Evolutionary conservation across 2,113 vertebrate genomes (phyloP), one percentile per base, ranked within the genome.

Genomic region (Heteronetta atricapilla): DNA sequence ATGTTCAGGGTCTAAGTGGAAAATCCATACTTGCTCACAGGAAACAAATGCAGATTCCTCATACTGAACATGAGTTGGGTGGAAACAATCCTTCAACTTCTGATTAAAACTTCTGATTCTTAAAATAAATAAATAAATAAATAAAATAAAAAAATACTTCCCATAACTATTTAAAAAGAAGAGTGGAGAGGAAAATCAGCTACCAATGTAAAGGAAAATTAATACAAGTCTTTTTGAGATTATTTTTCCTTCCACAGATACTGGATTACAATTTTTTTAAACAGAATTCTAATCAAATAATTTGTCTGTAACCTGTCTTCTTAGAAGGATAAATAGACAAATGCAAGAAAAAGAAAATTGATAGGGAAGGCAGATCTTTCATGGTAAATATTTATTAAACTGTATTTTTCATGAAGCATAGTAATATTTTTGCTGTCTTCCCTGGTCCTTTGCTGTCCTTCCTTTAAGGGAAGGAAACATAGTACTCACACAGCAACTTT

Each of bases 1-100:
- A 69, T 73, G 88, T 94, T 96, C 96, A 92, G 95, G 56, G 90
- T 96, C 97, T 96, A 78, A 95, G 80, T 97, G 97, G 97, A 97
- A 98, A 98, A 96, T 92, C 92, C 85, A 86, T 95, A 83, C 78
- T 94, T 95, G 93, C 84, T 97, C 96, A 97, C 78, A 96, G 95
- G 98, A 98, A 97, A 94, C 95, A 97, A 97, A 97, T 89, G 82
- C 74, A 70, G 90, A 88, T 98, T 97, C 96, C 96, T 97, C 93
- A 90, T 44, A 74, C 4, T 66, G 87, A 95, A 94, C 82, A 83
- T 68, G 89, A 95, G 79, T 80, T 95, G 93, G 86, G 94, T 95
- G 96, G 94, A 96, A 98, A 98, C 86, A 96, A 78, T 94, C 64
- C 95, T 97, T 96, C 70, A 60, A 13, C 7, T 66, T 88, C 60